Evolutionary conservation across 2,888 invertebrate genomes (phyloP).

Genomic region (Ferrisia virgata): DNA sequence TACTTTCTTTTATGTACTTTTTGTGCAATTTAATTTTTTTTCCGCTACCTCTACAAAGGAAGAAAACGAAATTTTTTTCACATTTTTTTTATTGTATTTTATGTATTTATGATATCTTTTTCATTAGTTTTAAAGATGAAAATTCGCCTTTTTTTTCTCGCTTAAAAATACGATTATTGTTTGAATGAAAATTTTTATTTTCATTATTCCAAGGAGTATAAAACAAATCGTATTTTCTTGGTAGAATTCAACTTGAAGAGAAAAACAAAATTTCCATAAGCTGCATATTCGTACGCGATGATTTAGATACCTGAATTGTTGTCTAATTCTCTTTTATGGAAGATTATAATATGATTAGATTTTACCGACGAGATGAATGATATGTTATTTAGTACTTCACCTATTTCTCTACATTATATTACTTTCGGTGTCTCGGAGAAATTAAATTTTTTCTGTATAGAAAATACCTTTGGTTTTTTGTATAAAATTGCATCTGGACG

Average conservation of each 20-base stretch:
- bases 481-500: no score
- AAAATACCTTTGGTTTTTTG: no score
- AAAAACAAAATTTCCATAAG: neutral
- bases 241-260: neutral
- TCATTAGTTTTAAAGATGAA: neutral
- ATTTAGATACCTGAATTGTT: neutral
- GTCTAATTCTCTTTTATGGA: neutral
- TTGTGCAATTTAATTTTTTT: slow-evolving; percentile 12
- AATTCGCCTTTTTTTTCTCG: neutral
- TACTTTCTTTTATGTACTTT: slow-evolving; percentile 22
- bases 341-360: neutral
- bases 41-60: neutral
- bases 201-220: neutral
- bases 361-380: neutral
- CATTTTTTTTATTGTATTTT: slow-evolving; percentile 19
- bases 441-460: no score
- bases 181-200: slow-evolving; percentile 8
- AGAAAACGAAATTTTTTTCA: neutral
- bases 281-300: neutral
- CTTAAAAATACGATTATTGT: neutral
- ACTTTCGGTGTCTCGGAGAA: no score
- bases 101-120: slow-evolving; percentile 2
- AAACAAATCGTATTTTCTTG: neutral
- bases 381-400: no score
- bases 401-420: no score